Evolutionary conservation across 1,140 invertebrate genomes (phyloP).

Genomic region (Glossosoma conforme): DNA sequence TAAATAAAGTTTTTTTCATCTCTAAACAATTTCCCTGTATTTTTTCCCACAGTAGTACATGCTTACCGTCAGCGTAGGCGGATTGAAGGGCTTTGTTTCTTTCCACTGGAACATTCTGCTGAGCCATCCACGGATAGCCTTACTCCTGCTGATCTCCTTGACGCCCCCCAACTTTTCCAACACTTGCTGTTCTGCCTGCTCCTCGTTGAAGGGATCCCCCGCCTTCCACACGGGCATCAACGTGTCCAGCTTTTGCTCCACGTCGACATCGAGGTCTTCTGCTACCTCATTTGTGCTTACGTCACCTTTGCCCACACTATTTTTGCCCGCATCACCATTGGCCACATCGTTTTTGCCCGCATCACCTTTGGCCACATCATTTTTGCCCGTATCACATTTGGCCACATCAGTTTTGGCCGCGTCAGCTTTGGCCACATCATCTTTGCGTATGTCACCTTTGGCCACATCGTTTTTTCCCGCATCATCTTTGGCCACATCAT

Average conservation of each 20-base stretch:
- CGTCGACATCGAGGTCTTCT: neutral
- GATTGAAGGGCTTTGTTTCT: constrained; percentile 35
- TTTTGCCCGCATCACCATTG: too few species aligned
- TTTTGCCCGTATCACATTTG: too few species aligned
- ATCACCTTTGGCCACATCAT: neutral
- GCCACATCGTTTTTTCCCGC: neutral
- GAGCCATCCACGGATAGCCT: constrained; percentile 39
- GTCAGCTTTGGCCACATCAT: neutral
- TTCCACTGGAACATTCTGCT: constrained; percentile 37
- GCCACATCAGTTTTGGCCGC: neutral
- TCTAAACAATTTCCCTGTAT: too few species aligned
- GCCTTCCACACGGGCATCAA: constrained; percentile 35
- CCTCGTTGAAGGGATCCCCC: constrained; percentile 40
- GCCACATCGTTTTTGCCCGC: neutral
- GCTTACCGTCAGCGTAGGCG: constrained; percentile 43
- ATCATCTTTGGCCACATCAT: too few species aligned
- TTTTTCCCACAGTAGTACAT: neutral
- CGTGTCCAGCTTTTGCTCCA: constrained; percentile 19
- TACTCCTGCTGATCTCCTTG: constrained; percentile 26
- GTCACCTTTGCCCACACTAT: neutral
- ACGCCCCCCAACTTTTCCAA: constrained; percentile 34
- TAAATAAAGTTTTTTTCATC: too few species aligned
- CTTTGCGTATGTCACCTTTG: too few species aligned
- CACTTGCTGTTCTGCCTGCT: constrained; percentile 20
- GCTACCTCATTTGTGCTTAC: neutral